Percentiles rank a stretch among this genome's conserved stretches.
Conservation (phyloP, 2,113 vertebrate species). For the Naja naja region DNA sequence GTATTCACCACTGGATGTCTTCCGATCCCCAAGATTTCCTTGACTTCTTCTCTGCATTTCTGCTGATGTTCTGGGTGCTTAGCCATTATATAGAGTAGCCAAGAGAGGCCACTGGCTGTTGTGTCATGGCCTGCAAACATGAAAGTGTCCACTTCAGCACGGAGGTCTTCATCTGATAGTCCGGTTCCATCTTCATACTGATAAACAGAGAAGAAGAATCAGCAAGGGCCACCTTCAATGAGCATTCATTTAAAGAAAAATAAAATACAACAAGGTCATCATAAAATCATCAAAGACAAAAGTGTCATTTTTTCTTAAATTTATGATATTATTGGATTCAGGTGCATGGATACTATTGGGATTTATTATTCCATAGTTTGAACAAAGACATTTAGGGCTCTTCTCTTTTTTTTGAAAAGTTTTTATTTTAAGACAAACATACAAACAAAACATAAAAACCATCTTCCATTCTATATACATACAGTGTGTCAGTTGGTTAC, state of each 20-base stretch:
- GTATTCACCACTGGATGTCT: conserved; percentile 70
- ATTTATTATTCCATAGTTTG: background rate
- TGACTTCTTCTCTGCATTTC: conserved; percentile 74
- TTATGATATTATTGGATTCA: background rate
- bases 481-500: too few relatives aligned
- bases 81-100: conserved; percentile 74
- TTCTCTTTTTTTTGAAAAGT: too few relatives aligned
- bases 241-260: background rate
- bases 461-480: too few relatives aligned
- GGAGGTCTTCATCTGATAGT: conserved; percentile 73
- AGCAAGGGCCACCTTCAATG: background rate
- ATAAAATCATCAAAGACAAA: background rate
- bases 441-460: too few relatives aligned
- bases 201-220: background rate
- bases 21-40: conserved; percentile 61
- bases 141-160: conserved; percentile 80
- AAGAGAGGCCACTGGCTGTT: conserved; percentile 75
- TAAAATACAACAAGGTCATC: background rate
- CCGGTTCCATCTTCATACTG: conserved; percentile 76
- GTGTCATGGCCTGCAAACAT: conserved; percentile 87
- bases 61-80: conserved; percentile 78
- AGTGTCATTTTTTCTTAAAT: background rate
- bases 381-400: background rate
- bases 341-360: background rate
- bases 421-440: too few relatives aligned